These are phyloP conservation scores for Caenorhabditis sp. DNA, from an alignment of 2,888 invertebrate species.

Conservation along the genomic window DNA sequence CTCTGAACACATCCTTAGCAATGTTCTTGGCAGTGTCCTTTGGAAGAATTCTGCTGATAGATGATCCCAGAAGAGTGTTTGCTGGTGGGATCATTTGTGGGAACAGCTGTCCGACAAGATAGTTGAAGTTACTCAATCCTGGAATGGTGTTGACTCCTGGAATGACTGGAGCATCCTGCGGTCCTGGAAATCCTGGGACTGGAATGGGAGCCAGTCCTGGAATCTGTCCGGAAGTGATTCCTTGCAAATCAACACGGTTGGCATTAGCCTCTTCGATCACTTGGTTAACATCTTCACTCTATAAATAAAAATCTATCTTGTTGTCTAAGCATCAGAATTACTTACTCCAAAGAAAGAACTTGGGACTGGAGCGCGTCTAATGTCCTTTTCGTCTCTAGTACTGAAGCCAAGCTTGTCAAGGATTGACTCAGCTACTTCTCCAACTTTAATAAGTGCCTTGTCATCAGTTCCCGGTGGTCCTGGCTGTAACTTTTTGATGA, in stretches of 20 bases:
- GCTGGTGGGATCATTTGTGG: slow-evolving; percentile 83
- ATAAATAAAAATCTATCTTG: slow-evolving; percentile 48
- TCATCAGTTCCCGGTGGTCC: slow-evolving; percentile 59
- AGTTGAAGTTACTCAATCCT: slow-evolving; percentile 83
- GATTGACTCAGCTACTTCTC: slow-evolving; percentile 79
- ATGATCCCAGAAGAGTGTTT: slow-evolving; percentile 83
- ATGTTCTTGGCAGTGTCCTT: slow-evolving; percentile 83
- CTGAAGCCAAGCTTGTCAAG: slow-evolving; percentile 79
- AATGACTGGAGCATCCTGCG: slow-evolving; percentile 81
- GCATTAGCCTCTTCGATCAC: slow-evolving; percentile 77
- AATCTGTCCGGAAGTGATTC: slow-evolving; percentile 75
- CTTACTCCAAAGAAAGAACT: slow-evolving; percentile 67
- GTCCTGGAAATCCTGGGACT: slow-evolving; percentile 82
- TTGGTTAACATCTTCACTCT: slow-evolving; percentile 79
- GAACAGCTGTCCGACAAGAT: slow-evolving; percentile 83
- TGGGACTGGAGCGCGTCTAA: slow-evolving; percentile 68
- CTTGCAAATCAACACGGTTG: slow-evolving; percentile 81
- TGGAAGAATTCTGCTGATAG: slow-evolving; percentile 82
- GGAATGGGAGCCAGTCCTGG: slow-evolving; percentile 83
- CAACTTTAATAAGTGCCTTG: slow-evolving; percentile 72
- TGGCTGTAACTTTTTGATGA: slow-evolving; percentile 16
- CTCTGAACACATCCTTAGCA: slow-evolving; percentile 82
- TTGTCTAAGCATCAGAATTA: neutral
- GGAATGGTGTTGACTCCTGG: slow-evolving; percentile 84
- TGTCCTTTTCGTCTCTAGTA: slow-evolving; percentile 57